Evolutionary conservation across 2,797 vertebrate species (phyloP).

Genomic region (Eremophila alpestris): DNA sequence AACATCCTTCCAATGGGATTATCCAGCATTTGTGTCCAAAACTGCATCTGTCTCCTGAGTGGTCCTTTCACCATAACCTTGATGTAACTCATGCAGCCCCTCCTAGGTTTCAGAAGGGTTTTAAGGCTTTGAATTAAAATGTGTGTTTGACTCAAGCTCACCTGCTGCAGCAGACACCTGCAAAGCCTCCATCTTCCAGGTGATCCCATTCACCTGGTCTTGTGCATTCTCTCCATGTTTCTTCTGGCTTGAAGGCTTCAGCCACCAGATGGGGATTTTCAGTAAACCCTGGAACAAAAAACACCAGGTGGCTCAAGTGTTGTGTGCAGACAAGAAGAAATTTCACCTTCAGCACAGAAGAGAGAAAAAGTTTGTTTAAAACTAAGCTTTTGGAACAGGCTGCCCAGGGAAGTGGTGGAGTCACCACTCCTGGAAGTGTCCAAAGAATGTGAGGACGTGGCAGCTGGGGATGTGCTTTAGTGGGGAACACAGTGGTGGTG

Average conservation of each 20-base stretch:
- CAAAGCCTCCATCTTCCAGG: conserved; percentile 47
- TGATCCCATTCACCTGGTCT: conserved; percentile 47
- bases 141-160: background rate
- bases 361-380: background rate
- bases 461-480: background rate
- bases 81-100: background rate
- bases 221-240: background rate
- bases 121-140: background rate
- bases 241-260: conserved; percentile 7
- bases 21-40: background rate
- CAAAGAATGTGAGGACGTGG: background rate
- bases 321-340: background rate
- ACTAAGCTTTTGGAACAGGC: background rate
- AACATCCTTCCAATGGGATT: background rate
- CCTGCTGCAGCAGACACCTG: conserved; percentile 38
- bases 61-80: background rate
- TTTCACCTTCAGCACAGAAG: background rate
- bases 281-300: conserved; percentile 84
- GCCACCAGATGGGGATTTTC: conserved; percentile 86
- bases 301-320: background rate
- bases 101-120: background rate
- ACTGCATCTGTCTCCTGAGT: background rate
- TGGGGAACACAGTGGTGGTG: rapidly evolving
- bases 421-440: background rate
- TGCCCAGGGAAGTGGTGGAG: background rate